Base-by-base conservation (phyloP, 37 sponge, comb jelly and placozoan genomes). In the Theonella swinhoei region DNA sequence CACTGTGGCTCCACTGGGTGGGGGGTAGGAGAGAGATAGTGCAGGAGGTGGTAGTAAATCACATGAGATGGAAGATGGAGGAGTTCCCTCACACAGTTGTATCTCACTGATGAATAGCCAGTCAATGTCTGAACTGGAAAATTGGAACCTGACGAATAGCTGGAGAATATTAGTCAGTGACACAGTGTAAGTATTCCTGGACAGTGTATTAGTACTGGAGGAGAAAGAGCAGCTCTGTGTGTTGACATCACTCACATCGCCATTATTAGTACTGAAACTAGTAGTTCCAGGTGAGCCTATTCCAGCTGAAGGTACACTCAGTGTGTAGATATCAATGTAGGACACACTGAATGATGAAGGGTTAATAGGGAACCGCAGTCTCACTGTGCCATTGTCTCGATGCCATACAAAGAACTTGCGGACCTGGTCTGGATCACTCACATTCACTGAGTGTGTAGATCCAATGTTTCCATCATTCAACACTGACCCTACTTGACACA, bases 51-150 rank as follows among this genome's bases (percentile, higher is more conserved):
- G 4, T 41, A 39, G 83, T 38, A 75, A 64, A 24, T 35, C 28
- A 74, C 26, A 59, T 7, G 60, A 22, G 31, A 9, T 85, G 63
- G 28, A 70, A 40, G 25, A 41, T 54, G 67, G 62, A 4, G 54
- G 63, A 34, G 38, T 1, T 42, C 76, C 80, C 14, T 39, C 34
- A 78, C 73, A 78, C 17, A 86, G 30, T 31, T 39, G 25, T 9
- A 86, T 32, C 77, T 86, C 86, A 80, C 77, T 80, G 60, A 87
- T 4, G 25, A 80, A 20, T 28, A 87, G 65, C 77, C 76, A 80
- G 62, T 80, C 82, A 59, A 81, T 39, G 35, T 80, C 43, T 41
- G 30, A 20, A 31, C 3, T 47, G 28, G 43, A 31, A 35, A n/a
- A n/a, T n/a, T 37, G 22, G 54, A 80, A 75, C 59, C 7, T 75